Base-by-base conservation (phyloP, 2,888 invertebrate genomes). In the Coremacera marginata region DNA sequence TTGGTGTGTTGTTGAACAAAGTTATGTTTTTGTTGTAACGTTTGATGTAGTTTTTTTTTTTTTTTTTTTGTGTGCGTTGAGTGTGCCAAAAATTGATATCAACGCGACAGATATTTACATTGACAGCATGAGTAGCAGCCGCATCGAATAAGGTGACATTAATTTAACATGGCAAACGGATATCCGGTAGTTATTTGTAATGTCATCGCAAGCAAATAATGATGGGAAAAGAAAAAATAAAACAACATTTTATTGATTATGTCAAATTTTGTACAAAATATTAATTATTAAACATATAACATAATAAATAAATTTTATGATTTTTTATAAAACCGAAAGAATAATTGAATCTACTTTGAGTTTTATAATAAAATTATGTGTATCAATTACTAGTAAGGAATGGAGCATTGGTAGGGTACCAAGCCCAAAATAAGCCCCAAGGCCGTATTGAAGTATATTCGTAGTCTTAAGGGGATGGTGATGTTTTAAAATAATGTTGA, bases 161-260 rank as follows among this genome's bases (percentile, higher is more conserved):
- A 19, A 67, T 16, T 19, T 37, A 22, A 37, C 67, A 19, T 11
- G 37, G 37, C 19, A 67, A 37, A 37, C 44, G 67, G 44, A 67
- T 34, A 34, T 67, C 67, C 67, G 67, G 67, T 67, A 8, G 67
- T 34, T 37, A 44, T 67, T 37, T 19, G 67, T 67, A 19, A 37
- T n/a, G 57, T 57, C 22, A 60, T 60, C 11, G 11, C 11, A 14
- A 27, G 14, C 9, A 16, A 25, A 60, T 14, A 60, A 60, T 27
- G 11, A 14, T 44, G 25, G 25, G 11, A 60, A 60, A 9, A 60
- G 14, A 27, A 60, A 27, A 60, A 14, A 22, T 5, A 22, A 9
- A 22, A 57, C 0, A 22, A 27, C 3, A 60, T 60, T 60, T 44
- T 44, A 44, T 44, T 44, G 44, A 44, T 44, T 11, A 11, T 7